A percentile compares a stretch with the other conserved stretches of the same genome.
Conservation (phyloP, 2,888 invertebrate genomes). For the Eulithis testata region DNA sequence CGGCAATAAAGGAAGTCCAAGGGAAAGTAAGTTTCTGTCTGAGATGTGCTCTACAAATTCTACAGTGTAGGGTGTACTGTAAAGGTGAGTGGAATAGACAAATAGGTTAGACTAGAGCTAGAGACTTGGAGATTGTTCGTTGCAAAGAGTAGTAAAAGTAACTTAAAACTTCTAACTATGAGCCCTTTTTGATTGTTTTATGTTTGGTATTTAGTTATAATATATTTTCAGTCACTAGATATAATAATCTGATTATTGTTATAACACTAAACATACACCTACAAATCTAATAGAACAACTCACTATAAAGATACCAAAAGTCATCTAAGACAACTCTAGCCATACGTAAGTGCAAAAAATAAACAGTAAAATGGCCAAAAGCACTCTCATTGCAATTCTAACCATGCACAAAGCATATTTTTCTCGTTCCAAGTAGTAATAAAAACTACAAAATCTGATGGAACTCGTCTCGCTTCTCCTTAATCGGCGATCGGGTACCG, state of each 20-base stretch:
- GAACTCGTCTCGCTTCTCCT: constrained; percentile 41
- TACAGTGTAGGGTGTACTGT: not conserved
- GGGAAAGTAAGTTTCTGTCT: constrained; percentile 26
- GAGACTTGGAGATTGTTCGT: no score
- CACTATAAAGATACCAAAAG: no score
- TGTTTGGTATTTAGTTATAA: no score
- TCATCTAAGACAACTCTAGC: not conserved
- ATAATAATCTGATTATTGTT: no score
- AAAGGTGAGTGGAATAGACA: not conserved
- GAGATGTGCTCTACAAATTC: not conserved
- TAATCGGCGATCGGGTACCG: constrained; percentile 43
- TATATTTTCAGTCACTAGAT: no score
- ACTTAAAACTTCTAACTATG: no score
- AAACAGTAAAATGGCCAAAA: not conserved
- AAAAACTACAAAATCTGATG: constrained; percentile 38
- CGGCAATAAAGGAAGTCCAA: constrained; percentile 22
- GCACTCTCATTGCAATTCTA: constrained; percentile 21
- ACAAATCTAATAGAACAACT: no score
- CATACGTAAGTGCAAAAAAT: constrained; percentile 3
- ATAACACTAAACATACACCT: no score
- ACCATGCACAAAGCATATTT: constrained; percentile 13
- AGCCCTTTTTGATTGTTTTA: no score
- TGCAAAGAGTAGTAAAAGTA: no score
- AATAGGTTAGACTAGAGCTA: no score
- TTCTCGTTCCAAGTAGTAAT: constrained; percentile 24